phyloP scores from a whole-genome alignment of 2,113 vertebrate genomes.

The Cebidichthys violaceus region DNA sequence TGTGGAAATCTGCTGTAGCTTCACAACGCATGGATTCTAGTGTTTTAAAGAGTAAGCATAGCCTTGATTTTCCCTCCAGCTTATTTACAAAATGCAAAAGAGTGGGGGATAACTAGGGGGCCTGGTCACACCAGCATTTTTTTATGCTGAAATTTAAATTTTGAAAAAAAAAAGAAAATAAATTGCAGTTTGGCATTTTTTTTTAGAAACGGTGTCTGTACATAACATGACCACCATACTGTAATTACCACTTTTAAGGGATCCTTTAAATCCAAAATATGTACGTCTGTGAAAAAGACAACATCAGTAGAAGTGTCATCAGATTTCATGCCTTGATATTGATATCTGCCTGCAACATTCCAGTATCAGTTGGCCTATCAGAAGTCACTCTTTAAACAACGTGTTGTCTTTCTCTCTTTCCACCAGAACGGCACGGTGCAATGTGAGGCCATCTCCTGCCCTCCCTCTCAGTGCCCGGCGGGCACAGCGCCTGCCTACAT shows the following conservation, averaged over 20 bases:
- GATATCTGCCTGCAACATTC: background rate
- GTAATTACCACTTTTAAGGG: background rate
- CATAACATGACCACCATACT: background rate
- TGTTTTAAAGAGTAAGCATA: background rate
- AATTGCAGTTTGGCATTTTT: background rate
- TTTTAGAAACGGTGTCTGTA: background rate
- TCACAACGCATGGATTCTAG: background rate
- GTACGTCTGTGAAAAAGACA: background rate
- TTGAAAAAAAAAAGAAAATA: too few species aligned
- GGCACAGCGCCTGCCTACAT: slow-evolving; percentile 89
- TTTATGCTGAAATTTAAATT: background rate
- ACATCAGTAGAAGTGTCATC: background rate
- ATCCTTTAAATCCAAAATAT: background rate
- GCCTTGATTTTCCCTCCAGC: background rate
- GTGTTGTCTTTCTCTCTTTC: slow-evolving; percentile 25
- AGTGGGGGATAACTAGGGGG: background rate
- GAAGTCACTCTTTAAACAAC: slow-evolving; percentile 24
- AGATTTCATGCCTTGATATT: background rate
- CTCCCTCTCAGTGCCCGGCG: slow-evolving; percentile 86
- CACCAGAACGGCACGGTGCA: slow-evolving; percentile 93
- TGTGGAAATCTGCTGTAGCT: slow-evolving; percentile 14
- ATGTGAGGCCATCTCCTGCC: slow-evolving; percentile 91
- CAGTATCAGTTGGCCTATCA: background rate
- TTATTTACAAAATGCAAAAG: background rate
- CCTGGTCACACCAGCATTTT: background rate